phyloP scores from a whole-genome alignment of 2,797 vertebrate species.

The Saxicola maurus region DNA sequence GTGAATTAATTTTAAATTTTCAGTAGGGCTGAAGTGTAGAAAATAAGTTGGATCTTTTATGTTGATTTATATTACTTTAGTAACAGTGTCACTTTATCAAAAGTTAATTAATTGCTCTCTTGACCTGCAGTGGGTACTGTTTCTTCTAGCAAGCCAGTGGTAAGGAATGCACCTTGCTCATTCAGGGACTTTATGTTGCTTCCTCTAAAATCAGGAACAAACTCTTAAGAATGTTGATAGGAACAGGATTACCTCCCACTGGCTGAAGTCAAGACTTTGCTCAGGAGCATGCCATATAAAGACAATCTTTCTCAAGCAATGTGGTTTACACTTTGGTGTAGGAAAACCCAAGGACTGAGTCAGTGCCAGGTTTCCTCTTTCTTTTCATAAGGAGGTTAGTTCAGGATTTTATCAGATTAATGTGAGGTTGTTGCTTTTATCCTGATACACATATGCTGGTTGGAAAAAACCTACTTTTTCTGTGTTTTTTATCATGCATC shows the following conservation, averaged over 20 bases:
- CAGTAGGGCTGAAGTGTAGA: not conserved
- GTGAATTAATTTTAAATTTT: not conserved
- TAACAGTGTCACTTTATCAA: not conserved
- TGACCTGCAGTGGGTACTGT: not conserved
- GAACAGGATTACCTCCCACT: not conserved
- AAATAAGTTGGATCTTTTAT: not conserved
- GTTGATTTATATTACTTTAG: not conserved
- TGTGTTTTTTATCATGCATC: not conserved
- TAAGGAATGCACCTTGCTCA: not conserved
- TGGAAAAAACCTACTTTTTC: not conserved
- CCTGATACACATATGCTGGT: not conserved
- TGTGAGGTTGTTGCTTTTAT: not conserved
- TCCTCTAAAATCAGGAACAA: not conserved
- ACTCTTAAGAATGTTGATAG: not conserved
- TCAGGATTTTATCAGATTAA: not conserved
- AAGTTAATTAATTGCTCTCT: not conserved
- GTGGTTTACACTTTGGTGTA: not conserved
- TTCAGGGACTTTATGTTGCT: not conserved
- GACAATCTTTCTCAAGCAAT: not conserved
- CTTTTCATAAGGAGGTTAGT: not conserved
- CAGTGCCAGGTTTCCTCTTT: not conserved
- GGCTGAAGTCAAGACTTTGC: not conserved
- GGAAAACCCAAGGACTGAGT: not conserved
- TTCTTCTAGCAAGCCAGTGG: not conserved
- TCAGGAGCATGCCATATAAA: not conserved